phyloP scores from a whole-genome alignment of 2,113 vertebrate genomes.

The Pituophis catenifer region DNA sequence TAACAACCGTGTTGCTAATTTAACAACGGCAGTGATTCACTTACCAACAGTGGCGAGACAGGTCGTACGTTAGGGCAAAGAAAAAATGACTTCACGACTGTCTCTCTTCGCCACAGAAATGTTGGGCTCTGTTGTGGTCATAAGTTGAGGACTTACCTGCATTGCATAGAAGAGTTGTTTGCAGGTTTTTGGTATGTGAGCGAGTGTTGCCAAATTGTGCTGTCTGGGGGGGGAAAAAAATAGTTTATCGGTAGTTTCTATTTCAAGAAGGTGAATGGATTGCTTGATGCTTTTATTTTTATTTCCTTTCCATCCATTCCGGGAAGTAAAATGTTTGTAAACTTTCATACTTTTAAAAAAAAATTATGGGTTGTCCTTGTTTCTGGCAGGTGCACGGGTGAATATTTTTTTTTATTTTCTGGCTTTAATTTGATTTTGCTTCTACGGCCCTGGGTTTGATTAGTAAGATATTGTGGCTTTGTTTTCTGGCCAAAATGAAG shows the following conservation, averaged over 20 bases:
- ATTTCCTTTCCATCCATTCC: constrained; percentile 37
- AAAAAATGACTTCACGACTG: not conserved
- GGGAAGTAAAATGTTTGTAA: constrained; percentile 4
- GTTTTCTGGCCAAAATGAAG: constrained; percentile 54
- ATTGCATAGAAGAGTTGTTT: not conserved
- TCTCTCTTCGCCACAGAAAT: not conserved
- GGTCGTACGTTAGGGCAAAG: not conserved
- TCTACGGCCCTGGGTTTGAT: constrained; percentile 22
- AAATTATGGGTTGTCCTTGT: constrained; percentile 43
- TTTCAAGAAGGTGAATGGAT: constrained; percentile 54
- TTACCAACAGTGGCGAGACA: not conserved
- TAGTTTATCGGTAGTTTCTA: constrained; percentile 29
- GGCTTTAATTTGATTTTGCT: constrained; percentile 2
- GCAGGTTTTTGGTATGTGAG: not conserved
- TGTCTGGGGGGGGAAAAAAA: not conserved
- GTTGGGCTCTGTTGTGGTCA: not conserved
- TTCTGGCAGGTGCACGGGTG: constrained; percentile 32
- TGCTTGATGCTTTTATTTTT: constrained; percentile 48
- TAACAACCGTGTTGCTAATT: not conserved
- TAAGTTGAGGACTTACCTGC: not conserved
- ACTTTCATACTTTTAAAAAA: constrained; percentile 18
- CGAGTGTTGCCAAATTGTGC: not conserved
- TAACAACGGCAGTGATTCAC: not conserved
- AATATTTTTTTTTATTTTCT: not conserved
- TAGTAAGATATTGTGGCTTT: constrained; percentile 41